A percentile compares a stretch with the other conserved stretches of the same genome.
phyloP scores from a whole-genome alignment of 1,140 invertebrate species.

The Stenopsyche tienmushanensis region DNA sequence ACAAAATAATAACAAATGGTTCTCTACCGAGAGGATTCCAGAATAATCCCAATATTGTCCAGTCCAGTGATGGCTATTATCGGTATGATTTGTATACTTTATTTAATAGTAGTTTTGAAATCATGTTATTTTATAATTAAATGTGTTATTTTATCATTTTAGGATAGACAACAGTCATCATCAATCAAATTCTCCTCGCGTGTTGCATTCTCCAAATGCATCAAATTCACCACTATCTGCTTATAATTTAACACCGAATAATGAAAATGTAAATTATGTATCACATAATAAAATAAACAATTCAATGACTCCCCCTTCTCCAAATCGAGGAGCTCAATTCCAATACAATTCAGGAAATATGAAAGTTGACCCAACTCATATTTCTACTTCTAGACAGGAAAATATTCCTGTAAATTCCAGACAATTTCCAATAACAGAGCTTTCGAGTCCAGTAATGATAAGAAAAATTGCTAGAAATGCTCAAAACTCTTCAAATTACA shows the following conservation, averaged over 20 bases:
- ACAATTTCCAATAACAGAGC: slow-evolving; percentile 45
- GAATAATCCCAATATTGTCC: slow-evolving; percentile 58
- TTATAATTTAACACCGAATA: background rate
- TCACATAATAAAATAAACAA: background rate
- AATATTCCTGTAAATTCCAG: slow-evolving; percentile 45
- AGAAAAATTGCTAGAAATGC: slow-evolving; percentile 50
- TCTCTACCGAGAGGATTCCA: slow-evolving; percentile 75
- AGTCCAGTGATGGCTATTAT: slow-evolving; percentile 55
- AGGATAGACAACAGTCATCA: slow-evolving; percentile 34
- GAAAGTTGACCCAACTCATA: too few relatives aligned
- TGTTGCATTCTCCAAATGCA: slow-evolving; percentile 9
- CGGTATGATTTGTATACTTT: slow-evolving; percentile 46
- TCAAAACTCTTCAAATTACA: slow-evolving; percentile 37
- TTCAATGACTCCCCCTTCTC: background rate
- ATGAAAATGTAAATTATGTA: slow-evolving; percentile 9
- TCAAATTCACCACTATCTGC: background rate
- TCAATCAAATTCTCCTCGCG: slow-evolving; percentile 24
- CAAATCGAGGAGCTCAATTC: too few relatives aligned
- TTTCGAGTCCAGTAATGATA: slow-evolving; percentile 54
- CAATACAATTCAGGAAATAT: background rate
- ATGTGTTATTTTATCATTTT: background rate
- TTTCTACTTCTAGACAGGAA: slow-evolving; percentile 42
- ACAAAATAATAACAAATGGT: slow-evolving; percentile 86
- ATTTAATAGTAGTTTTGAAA: background rate
- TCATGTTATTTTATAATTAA: background rate